Percentiles rank a stretch among this genome's conserved stretches.
Evolutionary conservation across 2,888 invertebrate genomes (phyloP).

Genomic region (Diloba caeruleocephala): DNA sequence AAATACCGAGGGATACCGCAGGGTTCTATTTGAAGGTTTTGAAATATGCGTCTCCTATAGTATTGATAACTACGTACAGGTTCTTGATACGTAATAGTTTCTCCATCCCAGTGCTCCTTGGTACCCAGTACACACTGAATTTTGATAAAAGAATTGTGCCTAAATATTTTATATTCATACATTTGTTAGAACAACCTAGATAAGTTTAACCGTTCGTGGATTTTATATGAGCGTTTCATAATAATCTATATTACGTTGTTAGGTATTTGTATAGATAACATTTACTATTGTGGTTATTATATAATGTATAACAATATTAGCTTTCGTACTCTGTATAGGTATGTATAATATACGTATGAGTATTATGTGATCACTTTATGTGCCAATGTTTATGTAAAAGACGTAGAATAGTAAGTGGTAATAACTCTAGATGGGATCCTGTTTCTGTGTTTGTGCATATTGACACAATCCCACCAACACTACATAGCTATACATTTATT

Average conservation of each 20-base stretch:
- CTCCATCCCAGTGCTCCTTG: conserved; percentile 63
- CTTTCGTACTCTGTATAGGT: conserved; percentile 68
- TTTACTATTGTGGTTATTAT: conserved; percentile 64
- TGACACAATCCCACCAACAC: conserved; percentile 41
- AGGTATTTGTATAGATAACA: conserved; percentile 61
- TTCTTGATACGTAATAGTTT: conserved; percentile 56
- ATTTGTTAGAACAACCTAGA: conserved; percentile 73
- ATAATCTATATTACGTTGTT: conserved; percentile 73
- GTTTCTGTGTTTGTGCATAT: conserved; percentile 58
- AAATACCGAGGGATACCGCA: conserved; percentile 2
- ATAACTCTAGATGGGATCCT: conserved; percentile 62
- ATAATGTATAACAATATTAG: conserved; percentile 61
- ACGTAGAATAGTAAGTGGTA: conserved; percentile 68
- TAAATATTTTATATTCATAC: conserved; percentile 78
- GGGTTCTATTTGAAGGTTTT: conserved; percentile 13
- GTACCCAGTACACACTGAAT: conserved; percentile 71
- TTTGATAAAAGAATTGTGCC: conserved; percentile 78
- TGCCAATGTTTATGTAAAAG: conserved; percentile 84
- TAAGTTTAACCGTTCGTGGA: conserved; percentile 75
- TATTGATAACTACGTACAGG: conserved; percentile 39
- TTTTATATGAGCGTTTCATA: conserved; percentile 82
- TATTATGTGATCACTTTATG: conserved; percentile 84
- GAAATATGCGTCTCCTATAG: conserved; percentile 2
- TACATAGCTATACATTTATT: conserved; percentile 31
- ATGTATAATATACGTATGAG: conserved; percentile 70